A percentile compares a stretch with the other conserved stretches of the same genome.
Conservation (phyloP, 1,140 invertebrate genomes). For the Pogonus chalceus region DNA sequence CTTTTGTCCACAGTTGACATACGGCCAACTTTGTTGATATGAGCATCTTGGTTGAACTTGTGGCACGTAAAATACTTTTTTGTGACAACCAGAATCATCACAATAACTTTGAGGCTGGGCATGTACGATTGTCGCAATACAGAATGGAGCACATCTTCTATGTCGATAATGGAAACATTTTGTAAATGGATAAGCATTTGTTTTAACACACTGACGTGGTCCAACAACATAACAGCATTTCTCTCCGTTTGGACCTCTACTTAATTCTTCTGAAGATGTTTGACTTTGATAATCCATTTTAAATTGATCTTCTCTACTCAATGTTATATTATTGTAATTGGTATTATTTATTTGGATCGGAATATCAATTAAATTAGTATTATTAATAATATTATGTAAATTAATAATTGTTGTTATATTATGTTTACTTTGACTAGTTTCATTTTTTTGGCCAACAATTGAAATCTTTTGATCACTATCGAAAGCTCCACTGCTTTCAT, state of each 20-base stretch:
- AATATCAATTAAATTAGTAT: constrained; percentile 29
- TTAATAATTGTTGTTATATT: constrained; percentile 32
- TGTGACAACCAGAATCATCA: constrained; percentile 20
- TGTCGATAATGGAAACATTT: constrained; percentile 27
- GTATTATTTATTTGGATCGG: constrained; percentile 28
- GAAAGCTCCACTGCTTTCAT: not conserved
- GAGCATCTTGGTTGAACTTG: constrained; percentile 29
- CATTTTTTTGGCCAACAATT: not conserved
- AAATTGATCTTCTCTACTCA: not conserved
- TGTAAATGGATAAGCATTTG: constrained; percentile 18
- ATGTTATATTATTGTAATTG: constrained; percentile 28
- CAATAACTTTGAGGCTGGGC: constrained; percentile 25
- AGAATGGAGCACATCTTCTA: constrained; percentile 26
- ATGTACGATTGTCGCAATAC: constrained; percentile 25
- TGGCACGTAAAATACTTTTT: constrained; percentile 28
- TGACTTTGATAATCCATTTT: not conserved
- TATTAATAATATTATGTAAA: constrained; percentile 29
- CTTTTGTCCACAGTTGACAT: constrained; percentile 25
- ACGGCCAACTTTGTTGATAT: constrained; percentile 29
- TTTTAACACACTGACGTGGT: constrained; percentile 27
- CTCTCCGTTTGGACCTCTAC: not conserved
- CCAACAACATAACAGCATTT: constrained; percentile 22
- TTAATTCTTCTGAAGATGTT: not conserved
- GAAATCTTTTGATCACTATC: constrained; percentile 14
- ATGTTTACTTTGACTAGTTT: constrained; percentile 7